These are phyloP conservation scores for Cyphomyrus plagiostoma DNA, from an alignment of 2,113 vertebrate species.

Conservation along the genomic window DNA sequence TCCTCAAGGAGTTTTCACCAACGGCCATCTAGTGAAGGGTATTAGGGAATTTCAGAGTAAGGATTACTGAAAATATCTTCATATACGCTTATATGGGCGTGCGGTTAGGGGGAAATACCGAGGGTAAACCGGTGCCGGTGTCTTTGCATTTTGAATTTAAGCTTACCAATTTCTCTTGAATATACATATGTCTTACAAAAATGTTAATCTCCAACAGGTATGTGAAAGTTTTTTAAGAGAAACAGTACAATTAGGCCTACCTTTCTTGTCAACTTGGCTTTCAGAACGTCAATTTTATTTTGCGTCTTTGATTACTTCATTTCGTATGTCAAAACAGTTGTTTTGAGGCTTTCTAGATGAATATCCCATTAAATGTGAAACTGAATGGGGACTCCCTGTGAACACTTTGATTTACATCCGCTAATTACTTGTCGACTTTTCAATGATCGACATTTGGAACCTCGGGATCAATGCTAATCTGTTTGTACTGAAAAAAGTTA, in stretches of 20 bases:
- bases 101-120: not conserved
- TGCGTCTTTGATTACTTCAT: not conserved
- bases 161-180: not conserved
- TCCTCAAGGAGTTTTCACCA: not conserved
- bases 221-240: not conserved
- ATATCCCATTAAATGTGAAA: not conserved
- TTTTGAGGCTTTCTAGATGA: not conserved
- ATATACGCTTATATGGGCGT: not conserved
- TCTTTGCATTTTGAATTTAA: not conserved
- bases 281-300: not conserved
- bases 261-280: not conserved
- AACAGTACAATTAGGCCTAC: not conserved
- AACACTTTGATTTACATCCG: not conserved
- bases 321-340: not conserved
- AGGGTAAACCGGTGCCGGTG: not conserved
- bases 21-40: not conserved
- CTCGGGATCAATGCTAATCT: not conserved
- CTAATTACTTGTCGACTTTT: constrained; percentile 9
- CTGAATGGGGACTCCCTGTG: not conserved
- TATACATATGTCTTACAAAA: not conserved
- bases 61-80: not conserved
- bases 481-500: constrained; percentile 12
- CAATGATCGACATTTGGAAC: not conserved
- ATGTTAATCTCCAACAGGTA: not conserved
- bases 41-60: not conserved